Evolutionary conservation across 92 coral and sea anemone species (phyloP), one percentile per base, ranked within the genome.

Genomic region (Palythoa grandis): DNA sequence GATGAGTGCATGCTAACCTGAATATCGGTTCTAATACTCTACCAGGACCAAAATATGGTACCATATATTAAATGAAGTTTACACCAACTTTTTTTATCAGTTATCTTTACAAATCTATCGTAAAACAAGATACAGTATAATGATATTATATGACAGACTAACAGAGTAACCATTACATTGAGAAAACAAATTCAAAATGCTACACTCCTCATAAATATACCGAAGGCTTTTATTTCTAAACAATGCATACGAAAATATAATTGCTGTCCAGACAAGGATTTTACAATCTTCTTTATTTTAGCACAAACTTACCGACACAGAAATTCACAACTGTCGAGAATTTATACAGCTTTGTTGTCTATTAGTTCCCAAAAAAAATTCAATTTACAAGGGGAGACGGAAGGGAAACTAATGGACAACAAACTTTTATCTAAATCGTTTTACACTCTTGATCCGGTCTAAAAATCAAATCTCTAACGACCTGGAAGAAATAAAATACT

Each of bases 221-320:
- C 66, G 72, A 80, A 22, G 24, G 23, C 22, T 35, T 65, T 65
- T 47, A 50, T 52, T 80, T 47, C 58, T 24, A 13, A 67, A 80
- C 60, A 14, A 19, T 80, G 23, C 74, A 37, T 69, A 37, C 11
- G 24, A 22, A 16, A 80, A 79, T 37, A 79, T 50, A 80, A 80
- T 67, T 24, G 63, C 85, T 80, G 74, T 80, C 74, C 85, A 80
- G 85, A 80, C 85, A 80, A 67, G 66, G 72, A 37, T 80, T 80
- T 90, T 74, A 78, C 75, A 79, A 86, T 91, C 86, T 87, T 88
- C 82, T 89, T 94, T 94, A 94, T 94, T 94, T 91, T 93, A 94
- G 94, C 95, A 92, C 94, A 92, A 94, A 88, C 92, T 88, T 91
- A 94, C 92, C 98, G 91, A 94, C 91, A 86, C 85, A 90, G 90